These are phyloP conservation scores for Crotalus horridus DNA, from an alignment of 2,113 vertebrate species.

Conservation along the genomic window DNA sequence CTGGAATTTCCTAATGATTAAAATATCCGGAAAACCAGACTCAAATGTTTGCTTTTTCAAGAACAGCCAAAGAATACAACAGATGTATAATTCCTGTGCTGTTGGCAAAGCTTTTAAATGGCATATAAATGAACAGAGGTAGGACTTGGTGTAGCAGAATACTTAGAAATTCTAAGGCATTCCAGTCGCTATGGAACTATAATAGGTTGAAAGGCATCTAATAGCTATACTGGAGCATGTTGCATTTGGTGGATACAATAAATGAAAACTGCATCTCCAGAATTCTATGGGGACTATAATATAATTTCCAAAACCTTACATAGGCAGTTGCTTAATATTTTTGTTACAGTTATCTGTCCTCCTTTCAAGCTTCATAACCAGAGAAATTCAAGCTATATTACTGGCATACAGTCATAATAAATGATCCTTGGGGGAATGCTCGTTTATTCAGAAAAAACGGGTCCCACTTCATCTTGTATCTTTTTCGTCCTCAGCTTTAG, in stretches of 20 bases:
- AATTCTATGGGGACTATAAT: neutral
- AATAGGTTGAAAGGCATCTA: neutral
- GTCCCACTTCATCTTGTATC: neutral
- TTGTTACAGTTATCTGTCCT: neutral
- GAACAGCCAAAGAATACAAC: neutral
- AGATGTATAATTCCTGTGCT: neutral
- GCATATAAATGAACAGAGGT: neutral
- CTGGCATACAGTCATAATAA: neutral
- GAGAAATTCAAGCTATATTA: neutral
- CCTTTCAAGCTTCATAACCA: neutral
- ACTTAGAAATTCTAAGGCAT: neutral
- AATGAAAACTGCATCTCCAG: neutral
- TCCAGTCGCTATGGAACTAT: neutral
- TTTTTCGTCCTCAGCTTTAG: neutral
- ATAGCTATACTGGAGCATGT: neutral
- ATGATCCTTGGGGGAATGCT: neutral
- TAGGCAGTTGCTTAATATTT: neutral
- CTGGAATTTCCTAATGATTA: neutral
- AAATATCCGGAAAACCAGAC: neutral
- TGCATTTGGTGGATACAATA: neutral
- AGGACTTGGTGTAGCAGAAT: neutral
- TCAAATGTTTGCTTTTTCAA: neutral
- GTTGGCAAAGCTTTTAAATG: neutral
- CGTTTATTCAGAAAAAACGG: neutral
- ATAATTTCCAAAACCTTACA: neutral